These are phyloP conservation scores for Cathartes aura DNA, from an alignment of 2,113 vertebrate species.

Conservation along the genomic window DNA sequence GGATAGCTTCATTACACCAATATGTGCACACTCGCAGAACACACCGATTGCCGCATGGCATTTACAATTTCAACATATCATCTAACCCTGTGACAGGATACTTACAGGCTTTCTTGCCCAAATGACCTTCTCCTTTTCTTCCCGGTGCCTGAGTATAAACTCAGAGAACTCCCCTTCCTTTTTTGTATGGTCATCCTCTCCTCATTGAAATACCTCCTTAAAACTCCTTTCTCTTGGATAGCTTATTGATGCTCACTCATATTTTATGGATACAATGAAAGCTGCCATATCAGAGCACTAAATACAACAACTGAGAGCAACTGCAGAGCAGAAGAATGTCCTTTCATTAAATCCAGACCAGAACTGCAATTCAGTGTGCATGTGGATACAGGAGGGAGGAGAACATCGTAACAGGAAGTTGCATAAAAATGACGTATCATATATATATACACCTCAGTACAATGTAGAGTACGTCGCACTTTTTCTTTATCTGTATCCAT, in stretches of 20 bases:
- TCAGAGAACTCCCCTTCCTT: not conserved
- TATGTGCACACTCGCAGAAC: not conserved
- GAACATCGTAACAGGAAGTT: not conserved
- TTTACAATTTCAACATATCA: not conserved
- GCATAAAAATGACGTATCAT: not conserved
- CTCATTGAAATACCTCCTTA: constrained; percentile 16
- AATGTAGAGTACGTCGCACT: not conserved
- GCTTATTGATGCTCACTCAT: not conserved
- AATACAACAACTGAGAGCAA: not conserved
- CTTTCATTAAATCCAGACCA: not conserved
- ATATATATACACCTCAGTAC: not conserved
- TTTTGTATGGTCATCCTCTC: not conserved
- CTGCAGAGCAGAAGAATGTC: not conserved
- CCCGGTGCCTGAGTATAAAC: not conserved
- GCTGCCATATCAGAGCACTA: not conserved
- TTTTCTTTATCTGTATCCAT: not conserved
- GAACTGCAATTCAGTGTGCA: not conserved
- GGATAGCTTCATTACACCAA: not conserved
- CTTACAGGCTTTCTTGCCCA: not conserved
- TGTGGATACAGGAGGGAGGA: not conserved
- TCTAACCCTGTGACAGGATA: not conserved
- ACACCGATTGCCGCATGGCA: not conserved
- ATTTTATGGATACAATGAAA: constrained; percentile 10
- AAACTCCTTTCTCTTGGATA: not conserved
- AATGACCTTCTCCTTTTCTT: not conserved